A percentile compares a stretch with the other conserved stretches of the same genome.
phyloP scores from a whole-genome alignment of 2,888 invertebrate genomes.

The Cremastobaeus sp. region DNA sequence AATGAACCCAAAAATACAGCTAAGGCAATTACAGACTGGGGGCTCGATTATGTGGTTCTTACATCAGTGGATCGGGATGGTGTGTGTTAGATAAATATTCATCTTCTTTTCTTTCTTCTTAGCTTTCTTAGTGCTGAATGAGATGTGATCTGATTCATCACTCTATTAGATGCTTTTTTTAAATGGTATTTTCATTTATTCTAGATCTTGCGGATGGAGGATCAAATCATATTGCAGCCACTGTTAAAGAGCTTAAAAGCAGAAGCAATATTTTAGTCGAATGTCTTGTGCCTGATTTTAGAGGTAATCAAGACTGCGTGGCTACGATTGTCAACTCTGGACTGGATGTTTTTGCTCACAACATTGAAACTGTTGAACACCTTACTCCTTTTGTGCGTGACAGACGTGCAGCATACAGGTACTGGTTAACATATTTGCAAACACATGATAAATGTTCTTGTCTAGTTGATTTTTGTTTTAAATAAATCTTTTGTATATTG shows the following conservation, averaged over 20 bases:
- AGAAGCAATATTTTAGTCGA: slow-evolving; percentile 94
- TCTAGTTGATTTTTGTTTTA: slow-evolving; percentile 21
- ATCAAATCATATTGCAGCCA: slow-evolving; percentile 94
- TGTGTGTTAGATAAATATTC: slow-evolving; percentile 73
- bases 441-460: too few species aligned
- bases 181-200: slow-evolving; percentile 63
- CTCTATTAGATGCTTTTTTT: too few species aligned
- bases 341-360: slow-evolving; percentile 98
- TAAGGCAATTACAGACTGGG: slow-evolving; percentile 94
- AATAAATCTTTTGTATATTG: neutral
- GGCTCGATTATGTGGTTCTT: slow-evolving; percentile 96
- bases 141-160: too few species aligned
- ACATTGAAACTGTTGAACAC: slow-evolving; percentile 97
- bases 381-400: slow-evolving; percentile 96
- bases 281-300: slow-evolving; percentile 97
- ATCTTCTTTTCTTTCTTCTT: neutral
- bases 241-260: slow-evolving; percentile 78
- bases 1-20: slow-evolving; percentile 96
- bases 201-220: slow-evolving; percentile 96
- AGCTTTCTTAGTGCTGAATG: neutral
- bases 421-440: too few species aligned
- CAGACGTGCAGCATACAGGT: slow-evolving; percentile 91
- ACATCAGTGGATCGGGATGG: slow-evolving; percentile 99
- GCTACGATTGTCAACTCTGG: slow-evolving; percentile 88
- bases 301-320: slow-evolving; percentile 88